Conservation (phyloP, 2,888 invertebrate genomes). For the Antheraea assamensis region DNA sequence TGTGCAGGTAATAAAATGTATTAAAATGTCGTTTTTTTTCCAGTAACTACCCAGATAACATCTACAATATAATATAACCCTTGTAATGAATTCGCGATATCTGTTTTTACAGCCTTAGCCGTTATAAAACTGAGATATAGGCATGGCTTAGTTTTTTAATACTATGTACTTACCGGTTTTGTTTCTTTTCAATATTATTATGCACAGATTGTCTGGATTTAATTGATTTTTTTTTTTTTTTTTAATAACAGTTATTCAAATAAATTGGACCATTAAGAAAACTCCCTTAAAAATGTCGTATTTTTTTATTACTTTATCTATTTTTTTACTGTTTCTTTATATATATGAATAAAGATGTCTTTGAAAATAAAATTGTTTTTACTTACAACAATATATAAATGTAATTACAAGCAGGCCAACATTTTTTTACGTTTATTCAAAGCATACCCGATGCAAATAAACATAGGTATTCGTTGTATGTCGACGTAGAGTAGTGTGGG, state of each 20-base stretch:
- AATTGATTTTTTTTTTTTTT: no score
- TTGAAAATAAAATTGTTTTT: no score
- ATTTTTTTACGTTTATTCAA: conserved; percentile 41
- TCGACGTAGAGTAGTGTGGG: conserved; percentile 23
- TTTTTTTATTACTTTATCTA: no score
- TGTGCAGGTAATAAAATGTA: background rate
- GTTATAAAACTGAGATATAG: background rate
- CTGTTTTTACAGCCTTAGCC: background rate
- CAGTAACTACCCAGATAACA: background rate
- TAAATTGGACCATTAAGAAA: no score
- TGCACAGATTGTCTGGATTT: background rate
- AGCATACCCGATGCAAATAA: conserved; percentile 74
- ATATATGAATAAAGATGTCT: no score
- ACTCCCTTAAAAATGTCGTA: no score
- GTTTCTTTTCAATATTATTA: background rate
- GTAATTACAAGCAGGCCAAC: background rate
- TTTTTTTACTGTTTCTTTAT: no score
- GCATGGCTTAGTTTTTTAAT: background rate
- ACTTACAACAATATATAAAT: no score
- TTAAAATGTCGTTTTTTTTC: background rate
- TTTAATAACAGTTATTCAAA: no score
- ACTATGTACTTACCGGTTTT: background rate
- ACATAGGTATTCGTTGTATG: conserved; percentile 52
- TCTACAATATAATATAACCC: background rate
- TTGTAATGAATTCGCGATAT: background rate